Evolutionary conservation across 2,888 invertebrate species (phyloP), one percentile per base, ranked within the genome.

Genomic region (Anoplius nigerrimus): DNA sequence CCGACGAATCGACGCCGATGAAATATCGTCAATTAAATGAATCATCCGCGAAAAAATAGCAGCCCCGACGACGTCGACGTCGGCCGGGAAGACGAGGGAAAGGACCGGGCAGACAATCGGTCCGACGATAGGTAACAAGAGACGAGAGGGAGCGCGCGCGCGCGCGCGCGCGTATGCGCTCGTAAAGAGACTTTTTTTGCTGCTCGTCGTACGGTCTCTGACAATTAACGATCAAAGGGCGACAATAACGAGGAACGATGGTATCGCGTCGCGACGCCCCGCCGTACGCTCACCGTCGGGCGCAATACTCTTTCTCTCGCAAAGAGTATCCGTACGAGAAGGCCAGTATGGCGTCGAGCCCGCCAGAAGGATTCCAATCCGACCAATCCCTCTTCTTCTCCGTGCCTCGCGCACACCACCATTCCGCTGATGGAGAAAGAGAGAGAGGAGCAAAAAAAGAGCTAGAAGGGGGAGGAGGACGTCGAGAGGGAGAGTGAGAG

Each of bases 361-460:
- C 69, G 57, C 57, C 78, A 53, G 72, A 81, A 78, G 82, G 79
- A 83, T 83, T 80, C 84, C 72, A 74, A 77, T 83, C 83, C 85
- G 78, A 81, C 83, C 85, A 83, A 83, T 82, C 81, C 78, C 81
- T 81, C 82, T 79, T 82, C 78, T 82, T 82, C 78, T 66, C 74
- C 75, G 58, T 78, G 59, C 71, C 68, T 66, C 56, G 74, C 62
- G 62, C 62, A 59, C 67, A 78, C 78, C 81, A 77, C 81, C 81
- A 81, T 81, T 76, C 73, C 73, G 76, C 62, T 68, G 78, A 70
- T 72, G 79, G 76, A 59, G 76, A 73, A 70, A 48, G 65, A 69
- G 75, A 68, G 67, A 61, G 34, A 24, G 56, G 42, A 15, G 20
- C 22, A 56, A 53, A 58, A 56, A 60, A 58, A 58, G 62, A 57